Evolutionary conservation across 2,113 vertebrate species (phyloP), one percentile per base, ranked within the genome.

Genomic region (Morone chrysops): DNA sequence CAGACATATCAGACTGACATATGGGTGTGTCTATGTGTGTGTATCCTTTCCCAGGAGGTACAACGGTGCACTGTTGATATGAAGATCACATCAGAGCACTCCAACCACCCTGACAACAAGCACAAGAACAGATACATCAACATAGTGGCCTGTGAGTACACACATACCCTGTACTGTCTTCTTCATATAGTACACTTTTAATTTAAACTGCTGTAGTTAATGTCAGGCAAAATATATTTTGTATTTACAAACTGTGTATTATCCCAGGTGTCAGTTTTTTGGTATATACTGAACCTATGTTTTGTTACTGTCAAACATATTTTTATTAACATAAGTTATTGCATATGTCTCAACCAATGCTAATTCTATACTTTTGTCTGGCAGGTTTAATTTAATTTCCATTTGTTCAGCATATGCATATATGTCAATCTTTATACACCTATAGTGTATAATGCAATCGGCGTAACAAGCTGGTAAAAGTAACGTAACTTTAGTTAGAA

Each of bases 91-190:
- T 96, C 96, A 11, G 97, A 98, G 92, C 97, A 97, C 91, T 98
- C 97, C 90, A 98, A 98, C 91, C 97, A 98, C 75, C 96, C 96
- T 0, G 97, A 99, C 90, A 98, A 98, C 96, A 99, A 99, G 96
- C 97, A 98, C 96, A 99, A 99, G 95, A 99, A 99, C 96, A 96
- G 97, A 97, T 99, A 99, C 92, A 97, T 98, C 95, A 98, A 99
- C 95, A 98, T 98, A 86, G 94, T 98, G 80, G 97, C 97, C 90
- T 99, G 98, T 99, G 92, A 97, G 98, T 96, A 82, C 57, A 13
- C 59, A 38, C 17, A 56, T 57, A n/a, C 40, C 12, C 36, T 43
- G 22, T n/a, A 8, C n/a, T 65, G 5, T 53, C 8, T 40, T 5
- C 16, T 31, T 45, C n/a, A 13, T 38, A 10, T 2, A 38, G 12